Evolutionary conservation across 2,797 vertebrate species (phyloP), one percentile per base, ranked within the genome.

Genomic region (Meda fulgida): DNA sequence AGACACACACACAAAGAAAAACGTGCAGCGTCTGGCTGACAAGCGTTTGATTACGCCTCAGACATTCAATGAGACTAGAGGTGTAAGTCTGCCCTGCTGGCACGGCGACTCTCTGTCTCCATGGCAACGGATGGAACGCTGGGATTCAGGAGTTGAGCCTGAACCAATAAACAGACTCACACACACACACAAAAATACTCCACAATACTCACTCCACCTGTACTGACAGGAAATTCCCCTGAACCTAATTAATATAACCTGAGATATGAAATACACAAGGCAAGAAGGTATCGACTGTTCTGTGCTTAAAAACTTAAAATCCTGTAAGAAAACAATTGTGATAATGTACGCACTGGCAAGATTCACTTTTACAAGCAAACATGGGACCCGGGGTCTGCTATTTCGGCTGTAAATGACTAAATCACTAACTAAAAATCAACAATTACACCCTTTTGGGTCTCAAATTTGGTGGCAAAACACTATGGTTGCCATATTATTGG

Each of bases 41-140:
- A 84, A 88, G 85, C 76, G 77, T 89, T 88, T 87, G 84, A 89
- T 87, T 89, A 87, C 29, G 70, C 81, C 85, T 85, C 83, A 87
- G 85, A 87, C 86, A 86, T 87, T 89, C 83, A 85, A 85, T 80
- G 85, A 73, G 81, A 80, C 81, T 84, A 67, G 83, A 88, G 76
- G 83, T 80, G 79, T 70, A 58, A 85, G 80, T 78, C 66, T 86
- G 85, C 75, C 85, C 88, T 76, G 81, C 87, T 89, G 88, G 88
- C 88, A 90, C 80, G 43, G 84, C 67, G 84, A 86, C 86, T 87
- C 80, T 78, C 84, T 83, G 88, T 87, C 85, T 83, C 91, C 88
- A 88, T 90, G 89, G 85, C 83, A 91, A 90, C 89, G 79, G 79
- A 77, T 65, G 76, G 85, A 88, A 90, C 88, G 84, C 88, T 46